These are phyloP conservation scores for Silurus meridionalis DNA, from an alignment of 2,113 vertebrate genomes.

Conservation along the genomic window DNA sequence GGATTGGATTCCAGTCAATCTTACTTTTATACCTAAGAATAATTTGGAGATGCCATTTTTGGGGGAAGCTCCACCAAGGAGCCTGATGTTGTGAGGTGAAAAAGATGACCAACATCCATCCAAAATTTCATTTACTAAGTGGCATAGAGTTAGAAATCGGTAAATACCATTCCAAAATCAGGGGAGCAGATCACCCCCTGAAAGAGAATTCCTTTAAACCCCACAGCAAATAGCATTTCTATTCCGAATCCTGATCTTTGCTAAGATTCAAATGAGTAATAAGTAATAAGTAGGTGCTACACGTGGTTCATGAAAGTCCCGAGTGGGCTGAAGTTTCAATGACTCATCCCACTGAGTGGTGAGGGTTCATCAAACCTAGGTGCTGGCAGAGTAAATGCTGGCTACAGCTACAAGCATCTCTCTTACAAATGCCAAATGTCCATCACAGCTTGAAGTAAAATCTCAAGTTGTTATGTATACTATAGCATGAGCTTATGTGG, in stretches of 20 bases:
- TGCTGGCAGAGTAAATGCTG: neutral
- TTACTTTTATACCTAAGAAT: neutral
- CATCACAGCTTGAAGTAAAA: conserved; percentile 40
- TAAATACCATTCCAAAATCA: neutral
- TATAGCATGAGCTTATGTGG: conserved; percentile 40
- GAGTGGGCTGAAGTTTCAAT: conserved; percentile 32
- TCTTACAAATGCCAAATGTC: conserved; percentile 26
- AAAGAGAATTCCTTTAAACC: neutral
- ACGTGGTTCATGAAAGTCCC: conserved; percentile 6
- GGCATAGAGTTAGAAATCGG: too few species aligned
- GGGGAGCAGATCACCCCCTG: neutral
- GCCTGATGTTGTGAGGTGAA: neutral
- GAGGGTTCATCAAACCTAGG: neutral
- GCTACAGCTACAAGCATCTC: neutral
- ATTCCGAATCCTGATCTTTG: conserved; percentile 29
- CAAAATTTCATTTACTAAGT: too few species aligned
- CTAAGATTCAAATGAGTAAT: conserved; percentile 29
- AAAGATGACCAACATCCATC: neutral
- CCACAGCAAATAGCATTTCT: conserved; percentile 4
- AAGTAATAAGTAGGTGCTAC: neutral
- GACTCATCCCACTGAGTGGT: conserved; percentile 22
- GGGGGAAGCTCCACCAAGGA: neutral
- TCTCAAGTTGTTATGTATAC: conserved; percentile 29
- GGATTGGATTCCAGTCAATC: neutral
- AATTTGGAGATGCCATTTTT: neutral